Conservation (phyloP, 2,888 invertebrate genomes). For the Sicus ferrugineus region DNA sequence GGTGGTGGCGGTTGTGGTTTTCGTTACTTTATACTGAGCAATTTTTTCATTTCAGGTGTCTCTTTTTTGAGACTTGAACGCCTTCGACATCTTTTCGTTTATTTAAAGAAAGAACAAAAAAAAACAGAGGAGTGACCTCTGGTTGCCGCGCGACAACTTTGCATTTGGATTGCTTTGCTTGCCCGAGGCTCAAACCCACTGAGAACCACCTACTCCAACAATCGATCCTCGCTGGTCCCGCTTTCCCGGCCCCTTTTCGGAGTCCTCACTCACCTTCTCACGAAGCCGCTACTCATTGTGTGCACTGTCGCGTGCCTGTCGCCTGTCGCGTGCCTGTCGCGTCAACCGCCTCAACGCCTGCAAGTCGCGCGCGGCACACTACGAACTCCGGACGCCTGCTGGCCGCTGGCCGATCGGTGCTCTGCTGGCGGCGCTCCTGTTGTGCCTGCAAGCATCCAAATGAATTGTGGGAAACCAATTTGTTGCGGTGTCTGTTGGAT, state of each 20-base stretch:
- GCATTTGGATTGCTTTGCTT: background rate
- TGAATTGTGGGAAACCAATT: slow-evolving; percentile 25
- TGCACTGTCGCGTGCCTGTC: slow-evolving; percentile 30
- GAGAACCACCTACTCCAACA: slow-evolving; percentile 7
- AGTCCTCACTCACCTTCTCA: slow-evolving; percentile 36
- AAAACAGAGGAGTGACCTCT: background rate
- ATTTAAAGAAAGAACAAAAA: background rate
- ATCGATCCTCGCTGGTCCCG: background rate
- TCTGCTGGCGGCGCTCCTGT: slow-evolving; percentile 17
- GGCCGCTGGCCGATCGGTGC: slow-evolving; percentile 1
- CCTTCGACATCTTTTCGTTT: background rate
- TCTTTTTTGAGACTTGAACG: background rate
- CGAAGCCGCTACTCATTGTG: slow-evolving; percentile 36
- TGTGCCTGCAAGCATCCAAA: background rate
- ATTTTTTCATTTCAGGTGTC: background rate
- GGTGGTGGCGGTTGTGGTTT: background rate
- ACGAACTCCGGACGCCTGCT: background rate
- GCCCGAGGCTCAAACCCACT: background rate
- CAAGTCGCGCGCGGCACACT: background rate
- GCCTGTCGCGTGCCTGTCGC: slow-evolving; percentile 25
- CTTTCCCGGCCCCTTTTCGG: background rate
- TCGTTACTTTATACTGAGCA: background rate
- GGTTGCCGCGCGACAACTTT: background rate
- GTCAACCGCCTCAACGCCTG: background rate
- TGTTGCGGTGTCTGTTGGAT: slow-evolving; percentile 3